These are phyloP conservation scores for Paratilapia polleni DNA, from an alignment of 2,113 vertebrate species.

Conservation along the genomic window DNA sequence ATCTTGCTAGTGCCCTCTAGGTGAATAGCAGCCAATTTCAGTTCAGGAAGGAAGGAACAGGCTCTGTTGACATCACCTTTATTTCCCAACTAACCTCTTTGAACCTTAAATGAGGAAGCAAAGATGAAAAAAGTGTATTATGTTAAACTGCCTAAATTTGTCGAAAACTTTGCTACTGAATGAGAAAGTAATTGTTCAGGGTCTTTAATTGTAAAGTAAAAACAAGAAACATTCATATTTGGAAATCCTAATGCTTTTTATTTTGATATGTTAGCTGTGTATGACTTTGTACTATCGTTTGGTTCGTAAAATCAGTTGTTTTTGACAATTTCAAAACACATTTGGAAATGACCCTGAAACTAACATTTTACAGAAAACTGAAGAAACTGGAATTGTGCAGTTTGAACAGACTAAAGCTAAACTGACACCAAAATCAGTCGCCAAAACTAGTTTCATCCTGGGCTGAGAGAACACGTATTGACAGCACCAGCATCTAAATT, in stretches of 20 bases:
- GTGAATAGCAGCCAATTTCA: not conserved
- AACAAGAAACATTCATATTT: not conserved
- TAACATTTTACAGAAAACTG: not conserved
- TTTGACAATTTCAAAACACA: too few relatives aligned
- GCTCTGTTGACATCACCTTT: not conserved
- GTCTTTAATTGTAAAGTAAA: not conserved
- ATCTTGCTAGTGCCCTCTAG: not conserved
- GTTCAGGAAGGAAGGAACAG: not conserved
- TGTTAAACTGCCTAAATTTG: not conserved
- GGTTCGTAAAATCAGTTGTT: too few relatives aligned
- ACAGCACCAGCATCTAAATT: not conserved
- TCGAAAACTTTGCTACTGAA: not conserved
- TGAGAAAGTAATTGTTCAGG: not conserved
- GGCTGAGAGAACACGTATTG: not conserved
- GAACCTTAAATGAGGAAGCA: not conserved
- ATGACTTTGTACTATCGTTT: not conserved
- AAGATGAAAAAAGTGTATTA: not conserved
- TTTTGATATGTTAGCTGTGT: not conserved
- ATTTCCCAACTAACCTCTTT: not conserved
- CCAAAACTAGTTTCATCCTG: not conserved
- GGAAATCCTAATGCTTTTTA: not conserved
- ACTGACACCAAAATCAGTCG: not conserved
- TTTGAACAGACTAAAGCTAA: not conserved
- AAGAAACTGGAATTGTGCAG: not conserved
- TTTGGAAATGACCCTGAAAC: too few relatives aligned